These are phyloP conservation scores for Gorsachius goisagi DNA, from an alignment of 2,113 vertebrate genomes.

Conservation along the genomic window DNA sequence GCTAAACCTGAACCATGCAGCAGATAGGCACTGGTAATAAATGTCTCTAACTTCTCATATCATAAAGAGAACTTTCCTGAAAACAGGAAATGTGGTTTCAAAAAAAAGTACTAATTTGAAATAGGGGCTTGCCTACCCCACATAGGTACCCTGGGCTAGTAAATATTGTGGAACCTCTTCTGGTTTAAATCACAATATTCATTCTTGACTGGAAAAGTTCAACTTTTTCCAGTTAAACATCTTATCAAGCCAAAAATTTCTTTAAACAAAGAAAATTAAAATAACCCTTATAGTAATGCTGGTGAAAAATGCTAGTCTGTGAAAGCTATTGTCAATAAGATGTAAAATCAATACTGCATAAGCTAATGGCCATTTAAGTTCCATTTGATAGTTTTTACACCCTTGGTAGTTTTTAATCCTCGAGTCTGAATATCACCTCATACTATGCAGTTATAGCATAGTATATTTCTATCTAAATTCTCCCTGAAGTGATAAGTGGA, in stretches of 20 bases:
- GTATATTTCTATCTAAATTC: background rate
- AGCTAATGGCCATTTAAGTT: background rate
- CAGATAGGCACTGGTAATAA: background rate
- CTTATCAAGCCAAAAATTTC: background rate
- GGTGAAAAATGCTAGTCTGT: background rate
- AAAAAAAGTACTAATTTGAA: background rate
- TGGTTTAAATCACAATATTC: background rate
- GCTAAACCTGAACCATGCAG: background rate
- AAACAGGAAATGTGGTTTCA: background rate
- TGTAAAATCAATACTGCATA: background rate
- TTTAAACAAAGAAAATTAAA: background rate
- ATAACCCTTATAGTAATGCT: background rate
- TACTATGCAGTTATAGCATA: background rate
- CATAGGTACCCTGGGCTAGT: background rate
- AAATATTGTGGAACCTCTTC: background rate
- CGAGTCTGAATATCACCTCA: background rate
- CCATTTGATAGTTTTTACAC: background rate
- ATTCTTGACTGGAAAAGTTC: background rate
- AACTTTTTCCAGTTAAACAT: background rate
- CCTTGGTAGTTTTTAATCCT: background rate
- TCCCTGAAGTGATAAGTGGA: background rate
- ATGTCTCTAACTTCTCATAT: background rate
- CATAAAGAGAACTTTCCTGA: background rate
- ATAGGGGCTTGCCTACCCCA: background rate
- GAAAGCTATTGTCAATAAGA: background rate